Evolutionary conservation across 2,888 invertebrate genomes (phyloP).

Genomic region (Agrotis ipsilon): DNA sequence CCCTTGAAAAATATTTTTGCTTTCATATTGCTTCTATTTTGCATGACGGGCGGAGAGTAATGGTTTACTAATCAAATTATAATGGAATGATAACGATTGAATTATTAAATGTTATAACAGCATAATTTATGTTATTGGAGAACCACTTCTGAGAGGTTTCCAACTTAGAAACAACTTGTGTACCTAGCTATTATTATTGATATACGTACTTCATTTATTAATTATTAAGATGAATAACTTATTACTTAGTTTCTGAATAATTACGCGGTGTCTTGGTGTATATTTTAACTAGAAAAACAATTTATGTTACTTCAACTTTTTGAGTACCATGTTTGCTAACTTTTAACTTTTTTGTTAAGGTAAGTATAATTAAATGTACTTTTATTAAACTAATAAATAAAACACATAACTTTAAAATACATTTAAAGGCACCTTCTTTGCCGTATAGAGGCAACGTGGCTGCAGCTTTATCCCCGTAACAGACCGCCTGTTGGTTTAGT

Average conservation of each 20-base stretch:
- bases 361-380: not conserved
- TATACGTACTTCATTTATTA: conserved; percentile 15
- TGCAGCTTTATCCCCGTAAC: no score
- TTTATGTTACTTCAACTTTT: no score
- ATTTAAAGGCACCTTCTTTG: no score
- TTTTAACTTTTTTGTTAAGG: no score
- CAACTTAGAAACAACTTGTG: conserved; percentile 16
- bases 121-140: conserved; percentile 19
- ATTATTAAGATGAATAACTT: conserved; percentile 28
- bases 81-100: conserved; percentile 23
- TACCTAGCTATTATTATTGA: not conserved
- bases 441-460: no score
- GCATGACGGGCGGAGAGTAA: conserved; percentile 5
- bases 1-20: conserved; percentile 19
- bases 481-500: no score
- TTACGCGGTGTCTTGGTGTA: no score
- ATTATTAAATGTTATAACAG: conserved; percentile 5
- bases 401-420: no score
- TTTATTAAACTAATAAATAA: not conserved
- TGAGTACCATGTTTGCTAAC: no score
- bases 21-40: conserved; percentile 28
- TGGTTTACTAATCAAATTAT: conserved; percentile 18
- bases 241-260: not conserved
- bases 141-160: conserved; percentile 5
- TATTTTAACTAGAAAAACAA: no score